phyloP scores from a whole-genome alignment of 2,888 invertebrate species.

The Suillia variegata region DNA sequence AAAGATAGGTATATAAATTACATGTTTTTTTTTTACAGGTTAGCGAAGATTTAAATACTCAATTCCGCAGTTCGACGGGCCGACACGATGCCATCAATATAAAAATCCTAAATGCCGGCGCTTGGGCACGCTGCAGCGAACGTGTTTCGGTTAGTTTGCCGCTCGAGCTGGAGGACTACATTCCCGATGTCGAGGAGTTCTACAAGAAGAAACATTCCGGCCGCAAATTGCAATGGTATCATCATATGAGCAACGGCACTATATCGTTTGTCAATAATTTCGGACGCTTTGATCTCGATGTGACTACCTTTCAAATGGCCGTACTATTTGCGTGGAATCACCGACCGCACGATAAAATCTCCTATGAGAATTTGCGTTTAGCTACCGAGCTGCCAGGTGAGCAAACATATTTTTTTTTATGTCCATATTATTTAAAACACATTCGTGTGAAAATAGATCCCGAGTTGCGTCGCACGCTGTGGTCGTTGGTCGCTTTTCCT shows the following conservation, averaged over 20 bases:
- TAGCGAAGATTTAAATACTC: conserved; percentile 94
- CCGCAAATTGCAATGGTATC: conserved; percentile 97
- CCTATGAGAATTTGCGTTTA: conserved; percentile 94
- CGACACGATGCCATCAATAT: conserved; percentile 92
- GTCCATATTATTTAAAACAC: neutral
- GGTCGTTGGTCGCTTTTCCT: conserved; percentile 95
- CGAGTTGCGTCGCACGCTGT: conserved; percentile 90
- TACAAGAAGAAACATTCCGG: conserved; percentile 98
- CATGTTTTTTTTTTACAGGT: conserved; percentile 49
- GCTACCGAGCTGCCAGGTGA: conserved; percentile 91
- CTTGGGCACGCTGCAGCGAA: conserved; percentile 95
- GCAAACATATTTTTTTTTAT: neutral
- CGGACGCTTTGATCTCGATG: conserved; percentile 95
- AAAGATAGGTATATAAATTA: too few relatives aligned
- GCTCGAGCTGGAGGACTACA: conserved; percentile 96
- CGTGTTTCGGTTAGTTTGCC: conserved; percentile 95
- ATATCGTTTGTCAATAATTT: conserved; percentile 92
- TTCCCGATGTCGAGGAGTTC: conserved; percentile 98
- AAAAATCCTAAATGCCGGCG: conserved; percentile 97
- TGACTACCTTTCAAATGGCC: conserved; percentile 99
- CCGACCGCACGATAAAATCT: conserved; percentile 86
- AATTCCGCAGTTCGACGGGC: conserved; percentile 84
- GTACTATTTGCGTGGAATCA: conserved; percentile 99
- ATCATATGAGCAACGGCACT: conserved; percentile 99
- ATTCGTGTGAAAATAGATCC: conserved; percentile 75